A percentile compares a stretch with the other conserved stretches of the same genome.
phyloP scores from a whole-genome alignment of 1,140 invertebrate genomes.

The Hypsibius dujardini region DNA sequence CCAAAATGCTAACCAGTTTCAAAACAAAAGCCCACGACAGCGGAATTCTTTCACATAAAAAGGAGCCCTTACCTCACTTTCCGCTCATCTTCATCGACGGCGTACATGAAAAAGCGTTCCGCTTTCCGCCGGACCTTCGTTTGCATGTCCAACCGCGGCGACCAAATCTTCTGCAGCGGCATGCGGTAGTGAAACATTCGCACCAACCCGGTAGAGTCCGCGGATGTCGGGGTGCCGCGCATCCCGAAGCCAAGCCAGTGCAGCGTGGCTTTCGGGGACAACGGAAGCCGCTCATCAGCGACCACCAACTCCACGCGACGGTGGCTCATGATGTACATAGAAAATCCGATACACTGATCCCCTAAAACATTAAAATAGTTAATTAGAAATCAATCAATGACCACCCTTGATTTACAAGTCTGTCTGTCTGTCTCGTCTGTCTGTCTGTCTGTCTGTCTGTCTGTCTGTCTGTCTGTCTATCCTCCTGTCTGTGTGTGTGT shows the following conservation, averaged over 20 bases:
- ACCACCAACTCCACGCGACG: background rate
- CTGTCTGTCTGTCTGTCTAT: no score
- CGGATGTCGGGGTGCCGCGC: slow-evolving; percentile 31
- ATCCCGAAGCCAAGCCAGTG: slow-evolving; percentile 51
- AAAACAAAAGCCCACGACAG: no score
- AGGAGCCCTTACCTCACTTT: slow-evolving; percentile 40
- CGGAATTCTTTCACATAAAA: background rate
- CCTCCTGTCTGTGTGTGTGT: no score
- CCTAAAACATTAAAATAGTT: slow-evolving; percentile 12
- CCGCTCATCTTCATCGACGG: slow-evolving; percentile 53
- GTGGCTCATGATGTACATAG: background rate
- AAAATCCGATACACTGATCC: background rate
- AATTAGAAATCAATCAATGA: background rate
- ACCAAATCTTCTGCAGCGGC: slow-evolving; percentile 42
- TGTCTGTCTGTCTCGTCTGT: no score
- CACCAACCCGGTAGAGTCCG: slow-evolving; percentile 46
- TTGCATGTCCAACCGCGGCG: slow-evolving; percentile 52
- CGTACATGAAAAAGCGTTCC: slow-evolving; percentile 63
- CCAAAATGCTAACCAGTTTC: background rate
- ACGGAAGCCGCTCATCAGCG: slow-evolving; percentile 36
- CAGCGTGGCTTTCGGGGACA: slow-evolving; percentile 49
- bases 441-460: no score
- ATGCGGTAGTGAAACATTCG: slow-evolving; percentile 35
- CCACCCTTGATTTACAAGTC: no score
- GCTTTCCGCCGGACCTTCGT: slow-evolving; percentile 46